Conservation (phyloP, 2,797 vertebrate species). For the Remorina albescens region DNA sequence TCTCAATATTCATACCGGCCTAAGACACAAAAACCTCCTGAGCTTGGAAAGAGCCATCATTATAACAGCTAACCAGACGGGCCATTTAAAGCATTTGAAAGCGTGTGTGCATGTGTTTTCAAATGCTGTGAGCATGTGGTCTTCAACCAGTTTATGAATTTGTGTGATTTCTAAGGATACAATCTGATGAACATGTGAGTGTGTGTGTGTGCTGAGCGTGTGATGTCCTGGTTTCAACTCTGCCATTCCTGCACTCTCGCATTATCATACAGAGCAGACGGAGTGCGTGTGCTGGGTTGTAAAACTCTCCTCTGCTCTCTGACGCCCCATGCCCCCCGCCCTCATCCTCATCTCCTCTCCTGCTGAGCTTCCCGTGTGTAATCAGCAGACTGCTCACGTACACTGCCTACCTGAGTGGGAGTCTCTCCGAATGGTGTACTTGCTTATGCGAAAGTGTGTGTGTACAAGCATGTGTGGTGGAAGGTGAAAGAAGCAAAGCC, state of each 20-base stretch:
- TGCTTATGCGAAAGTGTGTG: slow-evolving; percentile 32
- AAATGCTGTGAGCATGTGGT: slow-evolving; percentile 19
- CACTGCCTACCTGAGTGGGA: slow-evolving; percentile 77
- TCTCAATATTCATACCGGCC: slow-evolving; percentile 50
- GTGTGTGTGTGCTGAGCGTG: slow-evolving; percentile 40
- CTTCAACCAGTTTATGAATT: slow-evolving; percentile 26
- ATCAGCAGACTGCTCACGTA: slow-evolving; percentile 84
- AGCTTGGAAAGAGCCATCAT: slow-evolving; percentile 71
- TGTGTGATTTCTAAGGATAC: slow-evolving; percentile 39
- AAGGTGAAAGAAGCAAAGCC: slow-evolving; percentile 54
- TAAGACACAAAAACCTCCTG: slow-evolving; percentile 51
- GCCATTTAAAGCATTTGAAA: slow-evolving; percentile 34
- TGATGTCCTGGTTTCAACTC: slow-evolving; percentile 82
- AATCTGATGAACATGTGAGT: slow-evolving; percentile 22
- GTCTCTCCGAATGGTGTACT: slow-evolving; percentile 55
- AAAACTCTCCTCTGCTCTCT: slow-evolving; percentile 80
- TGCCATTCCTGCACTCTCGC: slow-evolving; percentile 75
- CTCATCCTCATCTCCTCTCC: slow-evolving; percentile 71
- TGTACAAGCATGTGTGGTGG: slow-evolving; percentile 33
- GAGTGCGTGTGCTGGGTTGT: slow-evolving; percentile 83
- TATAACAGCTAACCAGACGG: slow-evolving; percentile 48
- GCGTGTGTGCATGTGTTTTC: slow-evolving; percentile 9
- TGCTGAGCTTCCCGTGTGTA: slow-evolving; percentile 76
- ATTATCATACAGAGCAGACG: slow-evolving; percentile 87
- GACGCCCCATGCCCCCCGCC: slow-evolving; percentile 29